Base-by-base conservation (phyloP, 2,113 vertebrate genomes). In the Tetrax tetrax region DNA sequence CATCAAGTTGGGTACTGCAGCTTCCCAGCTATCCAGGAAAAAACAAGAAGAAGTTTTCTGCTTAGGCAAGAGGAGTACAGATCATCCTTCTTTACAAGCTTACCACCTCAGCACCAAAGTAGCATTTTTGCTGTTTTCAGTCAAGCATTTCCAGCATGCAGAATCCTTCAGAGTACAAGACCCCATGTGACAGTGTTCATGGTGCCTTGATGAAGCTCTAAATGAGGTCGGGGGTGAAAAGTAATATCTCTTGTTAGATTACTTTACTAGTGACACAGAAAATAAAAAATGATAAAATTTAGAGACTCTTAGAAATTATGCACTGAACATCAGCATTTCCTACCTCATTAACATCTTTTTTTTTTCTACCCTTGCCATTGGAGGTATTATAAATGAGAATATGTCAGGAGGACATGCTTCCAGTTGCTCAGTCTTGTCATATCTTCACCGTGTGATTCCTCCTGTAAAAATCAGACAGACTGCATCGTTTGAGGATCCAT, bases 201-300 rank as follows among this genome's bases (percentile, higher is more conserved):
- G 63, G 20, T n/a, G 17, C 10, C 33, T 43, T 48, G 16, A 38
- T 31, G 4, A 15, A 87, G 18, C 3, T 5, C 31, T 59, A 74
- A n/a, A 51, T 0, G 9, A 77, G 16, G 4, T 1, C 33, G 5
- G 12, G 3, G 4, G 4, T 35, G 37, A 66, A 22, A 91, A 57
- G 23, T 5, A 57, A 1, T 24, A 15, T 17, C 2, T 69, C 15
- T 25, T 37, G 37, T 8, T 64, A 64, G 53, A 47, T 78, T 66
- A 51, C 12, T 22, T 51, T 41, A 81, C 2, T 10, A 61, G 14
- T 3, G 0, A 77, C 48, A 59, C 3, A 21, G 53, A 60, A 47
- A 37, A 29, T n/a, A n/a, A 8, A 43, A 16, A 6, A 2, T 2
- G 1, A 21, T 23, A 57, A 43, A 78, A 41, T 2, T 20, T 22